A percentile compares a stretch with the other conserved stretches of the same genome.
Conservation (phyloP, 2,113 vertebrate genomes). For the Nannospalax galili region DNA sequence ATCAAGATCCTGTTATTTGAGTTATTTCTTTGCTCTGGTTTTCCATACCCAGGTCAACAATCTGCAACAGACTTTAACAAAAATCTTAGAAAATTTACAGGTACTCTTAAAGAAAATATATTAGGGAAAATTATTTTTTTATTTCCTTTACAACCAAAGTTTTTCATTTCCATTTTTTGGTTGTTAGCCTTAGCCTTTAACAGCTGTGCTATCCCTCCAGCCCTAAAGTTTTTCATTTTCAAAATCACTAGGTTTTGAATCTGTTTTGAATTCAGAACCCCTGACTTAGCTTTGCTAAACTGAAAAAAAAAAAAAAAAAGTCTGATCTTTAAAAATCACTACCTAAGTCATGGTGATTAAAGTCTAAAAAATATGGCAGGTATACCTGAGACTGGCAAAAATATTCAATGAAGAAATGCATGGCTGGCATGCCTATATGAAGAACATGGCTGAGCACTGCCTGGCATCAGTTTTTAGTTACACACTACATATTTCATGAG, state of each 20-base stretch:
- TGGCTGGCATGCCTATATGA: constrained; percentile 9
- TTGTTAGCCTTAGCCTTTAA: too few relatives aligned
- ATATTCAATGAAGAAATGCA: constrained; percentile 36
- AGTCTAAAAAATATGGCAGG: neutral
- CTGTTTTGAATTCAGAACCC: neutral
- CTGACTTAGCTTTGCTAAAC: neutral
- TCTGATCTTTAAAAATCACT: neutral
- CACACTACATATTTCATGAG: neutral
- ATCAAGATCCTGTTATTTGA: neutral
- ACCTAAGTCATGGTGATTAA: neutral
- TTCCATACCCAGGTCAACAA: neutral
- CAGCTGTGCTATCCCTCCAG: too few relatives aligned
- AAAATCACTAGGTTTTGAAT: constrained; percentile 34
- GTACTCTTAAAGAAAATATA: neutral
- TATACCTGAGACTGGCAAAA: constrained; percentile 21
- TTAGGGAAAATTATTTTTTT: neutral
- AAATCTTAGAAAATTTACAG: constrained; percentile 14
- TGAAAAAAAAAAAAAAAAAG: neutral
- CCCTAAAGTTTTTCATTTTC: neutral
- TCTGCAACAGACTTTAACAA: constrained; percentile 38
- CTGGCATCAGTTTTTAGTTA: neutral
- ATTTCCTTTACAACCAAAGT: neutral
- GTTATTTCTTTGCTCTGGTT: constrained; percentile 1
- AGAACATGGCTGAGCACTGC: accelerated
- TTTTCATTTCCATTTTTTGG: too few relatives aligned